Conservation (phyloP, 2,888 invertebrate species). For the Lasioglossum calceatum region DNA sequence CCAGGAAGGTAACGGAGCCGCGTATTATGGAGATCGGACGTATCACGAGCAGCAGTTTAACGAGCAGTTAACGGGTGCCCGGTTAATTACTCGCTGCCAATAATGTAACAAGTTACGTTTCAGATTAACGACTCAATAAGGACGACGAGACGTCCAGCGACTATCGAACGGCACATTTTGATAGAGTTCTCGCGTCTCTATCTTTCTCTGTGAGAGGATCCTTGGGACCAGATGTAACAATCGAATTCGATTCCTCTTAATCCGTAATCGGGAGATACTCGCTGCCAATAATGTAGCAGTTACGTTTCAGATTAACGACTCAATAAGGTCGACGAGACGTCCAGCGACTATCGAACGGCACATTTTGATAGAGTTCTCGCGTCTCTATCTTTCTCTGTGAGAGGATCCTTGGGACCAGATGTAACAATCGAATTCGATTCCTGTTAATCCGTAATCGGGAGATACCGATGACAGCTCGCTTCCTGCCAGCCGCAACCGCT, state of each 20-base stretch:
- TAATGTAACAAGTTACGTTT: slow-evolving; percentile 58
- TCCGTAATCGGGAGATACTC: slow-evolving; percentile 2
- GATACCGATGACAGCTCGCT: slow-evolving; percentile 9
- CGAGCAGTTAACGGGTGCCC: slow-evolving; percentile 72
- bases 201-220: background rate
- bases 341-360: too few species aligned
- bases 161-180: background rate
- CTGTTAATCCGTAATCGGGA: background rate
- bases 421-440: slow-evolving; percentile 11
- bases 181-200: background rate
- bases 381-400: too few species aligned
- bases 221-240: background rate
- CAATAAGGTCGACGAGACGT: too few species aligned
- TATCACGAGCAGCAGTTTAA: slow-evolving; percentile 68
- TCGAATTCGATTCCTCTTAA: background rate
- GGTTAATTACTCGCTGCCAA: slow-evolving; percentile 73
- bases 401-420: background rate
- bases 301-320: too few species aligned
- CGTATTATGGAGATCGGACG: slow-evolving; percentile 55
- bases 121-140: slow-evolving; percentile 64
- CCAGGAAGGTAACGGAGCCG: slow-evolving; percentile 50
- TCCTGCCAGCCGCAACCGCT: slow-evolving; percentile 8
- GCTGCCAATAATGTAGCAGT: too few species aligned
- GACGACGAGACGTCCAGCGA: background rate
- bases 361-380: too few species aligned